These are phyloP conservation scores for Lymantria monacha DNA, from an alignment of 2,888 invertebrate genomes.

Conservation along the genomic window DNA sequence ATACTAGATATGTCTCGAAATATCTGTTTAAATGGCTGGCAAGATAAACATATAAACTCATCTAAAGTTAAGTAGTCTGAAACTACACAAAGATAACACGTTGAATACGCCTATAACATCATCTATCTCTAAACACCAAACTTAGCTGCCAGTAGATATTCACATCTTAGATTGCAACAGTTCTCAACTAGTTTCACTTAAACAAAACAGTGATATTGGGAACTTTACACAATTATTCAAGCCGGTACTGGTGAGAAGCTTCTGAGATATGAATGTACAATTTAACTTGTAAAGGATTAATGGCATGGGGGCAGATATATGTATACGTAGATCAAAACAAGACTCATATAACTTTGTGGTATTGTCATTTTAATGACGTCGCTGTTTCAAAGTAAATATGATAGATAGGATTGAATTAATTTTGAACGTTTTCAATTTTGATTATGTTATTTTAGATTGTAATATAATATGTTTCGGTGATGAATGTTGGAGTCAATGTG, in stretches of 20 bases:
- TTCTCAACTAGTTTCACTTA: conserved; percentile 28
- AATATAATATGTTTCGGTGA: conserved; percentile 21
- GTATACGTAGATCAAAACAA: conserved; percentile 25
- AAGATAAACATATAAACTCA: not conserved
- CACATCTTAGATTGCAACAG: conserved; percentile 23
- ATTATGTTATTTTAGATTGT: conserved; percentile 16
- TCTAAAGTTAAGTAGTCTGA: not conserved
- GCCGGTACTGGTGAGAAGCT: conserved; percentile 14
- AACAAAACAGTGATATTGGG: conserved; percentile 31
- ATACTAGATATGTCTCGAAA: no score
- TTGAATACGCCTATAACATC: not conserved
- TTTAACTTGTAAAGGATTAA: conserved; percentile 39
- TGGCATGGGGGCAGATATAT: conserved; percentile 30
- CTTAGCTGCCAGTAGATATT: conserved; percentile 13
- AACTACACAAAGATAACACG: not conserved
- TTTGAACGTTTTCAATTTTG: conserved; percentile 24
- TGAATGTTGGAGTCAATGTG: conserved; percentile 5
- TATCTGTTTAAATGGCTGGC: not conserved
- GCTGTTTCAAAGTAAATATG: conserved; percentile 16
- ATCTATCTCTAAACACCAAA: conserved; percentile 6
- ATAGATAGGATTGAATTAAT: conserved; percentile 27
- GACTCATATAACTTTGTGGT: conserved; percentile 22
- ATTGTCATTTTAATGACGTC: conserved; percentile 32
- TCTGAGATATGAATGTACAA: conserved; percentile 30
- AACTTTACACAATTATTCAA: conserved; percentile 40